Percentiles rank a stretch among this genome's conserved stretches.
Evolutionary conservation across 2,113 vertebrate genomes (phyloP).

Genomic region (Dunckerocampus dactyliophorus): DNA sequence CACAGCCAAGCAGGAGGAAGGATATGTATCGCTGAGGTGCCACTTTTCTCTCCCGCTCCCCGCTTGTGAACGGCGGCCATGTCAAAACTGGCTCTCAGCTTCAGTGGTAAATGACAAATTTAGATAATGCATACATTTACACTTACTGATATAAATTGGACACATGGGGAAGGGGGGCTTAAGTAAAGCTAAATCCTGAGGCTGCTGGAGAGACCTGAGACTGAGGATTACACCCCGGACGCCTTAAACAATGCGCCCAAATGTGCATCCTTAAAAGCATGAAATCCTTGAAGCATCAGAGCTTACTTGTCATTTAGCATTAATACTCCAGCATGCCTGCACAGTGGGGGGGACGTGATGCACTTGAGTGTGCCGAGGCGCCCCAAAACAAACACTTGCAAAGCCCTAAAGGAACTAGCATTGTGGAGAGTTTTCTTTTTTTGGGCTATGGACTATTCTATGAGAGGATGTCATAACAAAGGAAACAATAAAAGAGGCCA

Average conservation of each 20-base stretch:
- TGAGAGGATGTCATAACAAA: constrained; percentile 67
- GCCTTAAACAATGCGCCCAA: constrained; percentile 75
- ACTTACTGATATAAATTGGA: constrained; percentile 65
- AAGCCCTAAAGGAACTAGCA: constrained; percentile 65
- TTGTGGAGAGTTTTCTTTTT: constrained; percentile 26
- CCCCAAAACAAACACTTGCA: constrained; percentile 64
- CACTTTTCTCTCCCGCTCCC: constrained; percentile 60
- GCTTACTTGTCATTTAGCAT: constrained; percentile 71
- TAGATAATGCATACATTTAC: constrained; percentile 70
- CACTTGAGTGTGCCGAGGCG: constrained; percentile 56
- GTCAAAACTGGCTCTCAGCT: constrained; percentile 69
- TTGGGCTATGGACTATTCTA: constrained; percentile 62
- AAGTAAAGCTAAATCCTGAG: constrained; percentile 68
- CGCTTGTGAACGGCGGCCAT: constrained; percentile 54
- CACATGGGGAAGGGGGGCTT: constrained; percentile 62
- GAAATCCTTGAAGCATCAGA: constrained; percentile 72
- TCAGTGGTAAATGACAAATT: constrained; percentile 72
- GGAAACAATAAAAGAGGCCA: constrained; percentile 70
- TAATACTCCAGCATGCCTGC: constrained; percentile 69
- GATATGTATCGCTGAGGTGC: constrained; percentile 45
- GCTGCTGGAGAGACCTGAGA: constrained; percentile 67
- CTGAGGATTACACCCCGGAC: constrained; percentile 70
- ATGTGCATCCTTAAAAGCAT: constrained; percentile 74
- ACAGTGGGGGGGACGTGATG: constrained; percentile 47
- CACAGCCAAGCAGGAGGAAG: constrained; percentile 47